Evolutionary conservation across 2,113 vertebrate species (phyloP).

Genomic region (Pygoscelis adeliae): DNA sequence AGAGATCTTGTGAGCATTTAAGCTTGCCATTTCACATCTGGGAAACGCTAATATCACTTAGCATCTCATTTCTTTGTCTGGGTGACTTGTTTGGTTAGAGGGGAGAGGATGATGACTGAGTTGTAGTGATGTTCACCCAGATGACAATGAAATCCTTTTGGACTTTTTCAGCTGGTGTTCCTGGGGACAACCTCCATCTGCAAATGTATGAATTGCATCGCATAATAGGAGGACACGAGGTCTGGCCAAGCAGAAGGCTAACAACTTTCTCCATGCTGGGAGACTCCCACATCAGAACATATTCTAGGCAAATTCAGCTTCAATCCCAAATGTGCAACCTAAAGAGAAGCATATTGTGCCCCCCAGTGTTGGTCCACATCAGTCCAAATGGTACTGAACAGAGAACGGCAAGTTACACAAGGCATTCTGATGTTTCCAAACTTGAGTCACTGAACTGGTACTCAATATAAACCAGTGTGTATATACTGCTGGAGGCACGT

Average conservation of each 20-base stretch:
- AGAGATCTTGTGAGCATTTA: background rate
- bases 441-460: background rate
- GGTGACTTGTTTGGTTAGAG: background rate
- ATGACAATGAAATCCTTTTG: background rate
- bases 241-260: background rate
- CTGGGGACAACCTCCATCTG: background rate
- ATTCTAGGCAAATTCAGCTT: background rate
- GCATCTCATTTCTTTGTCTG: background rate
- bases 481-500: background rate
- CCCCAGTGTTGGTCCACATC: background rate
- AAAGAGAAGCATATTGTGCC: background rate
- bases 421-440: background rate
- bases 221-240: background rate
- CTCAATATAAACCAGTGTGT: background rate
- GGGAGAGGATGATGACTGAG: background rate
- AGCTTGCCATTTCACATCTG: background rate
- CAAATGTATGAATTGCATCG: background rate
- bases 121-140: background rate
- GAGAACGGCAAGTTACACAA: background rate
- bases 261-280: background rate
- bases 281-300: background rate
- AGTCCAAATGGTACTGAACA: background rate
- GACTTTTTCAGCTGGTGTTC: background rate
- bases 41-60: background rate
- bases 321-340: background rate